A percentile compares a stretch with the other conserved stretches of the same genome.
These are phyloP conservation scores for Xiphophorus hellerii DNA, from an alignment of 2,113 vertebrate genomes.

Conservation along the genomic window DNA sequence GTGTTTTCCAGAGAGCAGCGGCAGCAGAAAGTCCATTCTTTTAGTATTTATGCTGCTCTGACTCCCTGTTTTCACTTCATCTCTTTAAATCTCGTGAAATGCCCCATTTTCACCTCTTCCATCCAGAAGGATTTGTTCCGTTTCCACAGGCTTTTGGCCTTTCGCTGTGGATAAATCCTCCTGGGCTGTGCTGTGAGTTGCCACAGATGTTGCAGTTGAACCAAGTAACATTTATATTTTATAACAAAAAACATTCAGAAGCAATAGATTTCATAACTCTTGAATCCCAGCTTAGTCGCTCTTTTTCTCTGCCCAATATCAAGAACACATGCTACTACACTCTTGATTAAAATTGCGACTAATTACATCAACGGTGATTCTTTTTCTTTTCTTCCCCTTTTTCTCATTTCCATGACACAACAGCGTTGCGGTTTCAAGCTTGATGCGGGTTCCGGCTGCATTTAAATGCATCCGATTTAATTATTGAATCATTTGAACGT, in stretches of 20 bases:
- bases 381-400: too few relatives aligned
- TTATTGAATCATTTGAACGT: too few relatives aligned
- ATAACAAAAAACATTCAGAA: not conserved
- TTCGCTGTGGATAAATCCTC: too few relatives aligned
- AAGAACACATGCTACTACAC: too few relatives aligned
- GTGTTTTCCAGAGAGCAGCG: not conserved
- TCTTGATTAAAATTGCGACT: too few relatives aligned
- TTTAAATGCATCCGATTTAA: too few relatives aligned
- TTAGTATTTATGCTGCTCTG: not conserved
- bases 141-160: not conserved
- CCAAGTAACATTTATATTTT: not conserved
- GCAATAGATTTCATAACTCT: not conserved
- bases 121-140: not conserved
- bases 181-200: too few relatives aligned
- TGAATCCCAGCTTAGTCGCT: not conserved
- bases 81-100: not conserved
- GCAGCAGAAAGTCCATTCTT: not conserved
- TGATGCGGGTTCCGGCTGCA: too few relatives aligned
- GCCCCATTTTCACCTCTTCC: not conserved
- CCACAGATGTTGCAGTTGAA: not conserved
- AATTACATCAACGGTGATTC: too few relatives aligned
- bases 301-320: too few relatives aligned
- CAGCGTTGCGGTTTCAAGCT: too few relatives aligned
- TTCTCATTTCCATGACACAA: too few relatives aligned
- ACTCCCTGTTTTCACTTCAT: not conserved